Evolutionary conservation across 1,140 invertebrate species (phyloP).

Genomic region (Hylaeus volcanicus): DNA sequence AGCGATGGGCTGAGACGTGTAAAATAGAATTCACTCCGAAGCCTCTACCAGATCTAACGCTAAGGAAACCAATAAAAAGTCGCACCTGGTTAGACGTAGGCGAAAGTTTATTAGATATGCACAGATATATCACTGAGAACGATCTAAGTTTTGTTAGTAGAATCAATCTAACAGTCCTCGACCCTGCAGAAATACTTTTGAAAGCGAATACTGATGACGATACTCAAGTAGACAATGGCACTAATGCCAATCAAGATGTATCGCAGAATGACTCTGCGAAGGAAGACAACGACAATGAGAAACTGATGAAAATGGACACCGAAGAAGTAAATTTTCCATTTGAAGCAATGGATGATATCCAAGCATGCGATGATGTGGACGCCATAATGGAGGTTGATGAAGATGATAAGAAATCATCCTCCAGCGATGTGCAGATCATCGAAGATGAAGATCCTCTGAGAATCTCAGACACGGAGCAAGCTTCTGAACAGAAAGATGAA

Average conservation of each 20-base stretch:
- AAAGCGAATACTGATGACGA: slow-evolving; percentile 28
- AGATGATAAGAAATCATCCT: slow-evolving; percentile 74
- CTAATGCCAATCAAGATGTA: slow-evolving; percentile 66
- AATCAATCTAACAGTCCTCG: slow-evolving; percentile 58
- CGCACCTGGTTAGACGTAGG: slow-evolving; percentile 86
- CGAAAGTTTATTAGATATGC: slow-evolving; percentile 85
- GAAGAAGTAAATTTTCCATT: slow-evolving; percentile 60
- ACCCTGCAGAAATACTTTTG: slow-evolving; percentile 21
- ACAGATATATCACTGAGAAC: slow-evolving; percentile 84
- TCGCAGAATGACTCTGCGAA: slow-evolving; percentile 51
- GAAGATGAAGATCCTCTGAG: slow-evolving; percentile 73
- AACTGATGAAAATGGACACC: slow-evolving; percentile 69
- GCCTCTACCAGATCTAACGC: slow-evolving; percentile 82
- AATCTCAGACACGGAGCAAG: slow-evolving; percentile 62
- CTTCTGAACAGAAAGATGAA: slow-evolving; percentile 53
- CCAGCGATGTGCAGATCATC: slow-evolving; percentile 73
- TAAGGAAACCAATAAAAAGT: slow-evolving; percentile 83
- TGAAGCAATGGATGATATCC: slow-evolving; percentile 63
- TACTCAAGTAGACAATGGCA: slow-evolving; percentile 47
- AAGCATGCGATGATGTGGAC: slow-evolving; percentile 52
- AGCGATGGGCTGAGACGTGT: slow-evolving; percentile 82
- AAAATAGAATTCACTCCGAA: slow-evolving; percentile 81
- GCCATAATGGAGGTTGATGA: slow-evolving; percentile 67
- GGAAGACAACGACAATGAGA: slow-evolving; percentile 62
- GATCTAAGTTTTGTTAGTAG: slow-evolving; percentile 76